Evolutionary conservation across 2,113 vertebrate species (phyloP), one percentile per base, ranked within the genome.

Genomic region (Datnioides undecimradiatus): DNA sequence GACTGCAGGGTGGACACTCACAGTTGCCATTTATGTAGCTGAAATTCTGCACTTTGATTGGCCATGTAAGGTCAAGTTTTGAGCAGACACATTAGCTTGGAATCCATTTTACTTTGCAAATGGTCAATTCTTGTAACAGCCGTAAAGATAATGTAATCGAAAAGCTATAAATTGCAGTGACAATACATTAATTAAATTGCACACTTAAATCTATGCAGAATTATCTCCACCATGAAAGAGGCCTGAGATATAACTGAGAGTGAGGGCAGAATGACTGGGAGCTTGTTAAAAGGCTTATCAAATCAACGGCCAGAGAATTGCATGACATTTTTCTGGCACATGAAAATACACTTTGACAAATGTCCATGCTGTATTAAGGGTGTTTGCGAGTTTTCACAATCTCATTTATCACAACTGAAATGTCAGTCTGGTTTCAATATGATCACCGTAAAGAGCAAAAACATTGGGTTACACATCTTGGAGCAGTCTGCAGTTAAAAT

Each of bases 111-210:
- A 89, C 69, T 82, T 87, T 51, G 65, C 82, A 88, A 91, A 90
- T 76, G 84, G 85, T 92, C 88, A 89, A 93, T 93, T 87, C 84
- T 76, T 87, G 68, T 83, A 90, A 92, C 72, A 66, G 82, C 85
- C 66, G 82, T 92, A 82, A 92, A 92, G 88, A 93, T 90, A 87
- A 88, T 80, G 85, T 78, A 87, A 93, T 90, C 77, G 83, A 92
- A 92, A 77, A 69, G 82, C 90, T 86, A 92, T 92, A 92, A 89
- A 92, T 94, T 93, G 83, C 59, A 62, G 68, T 73, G 91, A 87
- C 88, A 89, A 91, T 83, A 73, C 85, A 91, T 93, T 93, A 90
- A 93, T 91, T 93, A 84, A 91, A 93, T 83, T 91, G 87, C 86
- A 83, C 78, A 88, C 83, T 86, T 89, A 79, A 89, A 89, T 87